phyloP scores from a whole-genome alignment of 2,888 invertebrate species.

The Drosophila eohydei region DNA sequence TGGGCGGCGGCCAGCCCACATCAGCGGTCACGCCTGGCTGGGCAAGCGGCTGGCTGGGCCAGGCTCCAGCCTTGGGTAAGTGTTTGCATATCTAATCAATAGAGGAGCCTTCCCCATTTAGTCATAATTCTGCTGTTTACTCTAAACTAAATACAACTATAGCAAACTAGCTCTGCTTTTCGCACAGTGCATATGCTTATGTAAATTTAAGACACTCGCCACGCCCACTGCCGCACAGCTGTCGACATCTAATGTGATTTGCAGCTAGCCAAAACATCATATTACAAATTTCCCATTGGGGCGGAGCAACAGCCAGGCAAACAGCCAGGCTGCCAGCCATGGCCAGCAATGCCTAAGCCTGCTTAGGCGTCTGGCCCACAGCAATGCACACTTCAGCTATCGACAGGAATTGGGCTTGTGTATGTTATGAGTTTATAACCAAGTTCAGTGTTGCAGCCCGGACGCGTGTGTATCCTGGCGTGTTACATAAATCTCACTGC shows the following conservation, averaged over 20 bases:
- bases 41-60: slow-evolving; percentile 91
- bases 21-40: slow-evolving; percentile 86
- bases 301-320: neutral
- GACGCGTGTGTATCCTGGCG: slow-evolving; percentile 34
- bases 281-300: slow-evolving; percentile 26
- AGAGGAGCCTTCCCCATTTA: neutral
- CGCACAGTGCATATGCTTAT: neutral
- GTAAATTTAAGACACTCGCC: slow-evolving; percentile 2
- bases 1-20: slow-evolving; percentile 85
- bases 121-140: neutral
- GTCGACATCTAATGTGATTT: slow-evolving; percentile 50
- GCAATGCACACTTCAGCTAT: slow-evolving; percentile 40
- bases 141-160: neutral
- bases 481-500: slow-evolving; percentile 16
- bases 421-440: slow-evolving; percentile 36
- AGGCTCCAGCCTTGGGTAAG: slow-evolving; percentile 86
- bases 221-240: slow-evolving; percentile 8
- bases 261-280: slow-evolving; percentile 39
- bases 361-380: slow-evolving; percentile 45
- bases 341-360: neutral
- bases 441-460: slow-evolving; percentile 46
- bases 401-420: slow-evolving; percentile 11
- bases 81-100: neutral
- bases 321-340: slow-evolving; percentile 3
- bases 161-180: neutral